phyloP scores from a whole-genome alignment of 2,113 vertebrate genomes.

The Salvelinus alpinus region DNA sequence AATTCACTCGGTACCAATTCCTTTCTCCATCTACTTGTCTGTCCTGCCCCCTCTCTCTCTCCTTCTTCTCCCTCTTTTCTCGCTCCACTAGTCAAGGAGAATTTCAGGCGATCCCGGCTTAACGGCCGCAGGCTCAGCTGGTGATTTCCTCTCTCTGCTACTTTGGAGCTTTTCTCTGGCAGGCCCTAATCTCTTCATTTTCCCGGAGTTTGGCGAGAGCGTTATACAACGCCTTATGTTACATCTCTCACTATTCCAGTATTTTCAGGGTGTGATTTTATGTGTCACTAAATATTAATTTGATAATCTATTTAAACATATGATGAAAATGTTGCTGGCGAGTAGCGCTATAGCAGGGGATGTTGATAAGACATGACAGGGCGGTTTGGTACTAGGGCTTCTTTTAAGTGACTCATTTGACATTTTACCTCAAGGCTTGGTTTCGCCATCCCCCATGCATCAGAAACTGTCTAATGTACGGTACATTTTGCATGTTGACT shows the following conservation, averaged over 20 bases:
- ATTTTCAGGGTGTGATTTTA: conserved; percentile 15
- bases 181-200: not conserved
- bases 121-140: not conserved
- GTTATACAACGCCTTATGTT: not conserved
- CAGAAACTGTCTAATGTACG: conserved; percentile 45
- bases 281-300: conserved; percentile 43
- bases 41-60: not conserved
- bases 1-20: not conserved
- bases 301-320: conserved; percentile 7
- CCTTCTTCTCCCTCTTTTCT: not conserved
- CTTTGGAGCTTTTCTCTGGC: not conserved
- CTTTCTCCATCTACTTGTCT: not conserved
- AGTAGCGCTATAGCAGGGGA: conserved; percentile 23
- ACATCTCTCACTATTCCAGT: not conserved
- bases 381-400: conserved; percentile 56
- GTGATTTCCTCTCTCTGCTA: not conserved
- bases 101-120: not conserved
- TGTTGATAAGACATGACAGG: conserved; percentile 65
- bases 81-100: not conserved
- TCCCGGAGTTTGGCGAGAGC: conserved; percentile 12
- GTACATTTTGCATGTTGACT: conserved; percentile 17
- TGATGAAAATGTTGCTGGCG: conserved; percentile 33
- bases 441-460: conserved; percentile 57
- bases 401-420: conserved; percentile 70
- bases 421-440: conserved; percentile 69